Conservation (phyloP, 1,140 invertebrate genomes). For the Neoseiulus cucumeris region DNA sequence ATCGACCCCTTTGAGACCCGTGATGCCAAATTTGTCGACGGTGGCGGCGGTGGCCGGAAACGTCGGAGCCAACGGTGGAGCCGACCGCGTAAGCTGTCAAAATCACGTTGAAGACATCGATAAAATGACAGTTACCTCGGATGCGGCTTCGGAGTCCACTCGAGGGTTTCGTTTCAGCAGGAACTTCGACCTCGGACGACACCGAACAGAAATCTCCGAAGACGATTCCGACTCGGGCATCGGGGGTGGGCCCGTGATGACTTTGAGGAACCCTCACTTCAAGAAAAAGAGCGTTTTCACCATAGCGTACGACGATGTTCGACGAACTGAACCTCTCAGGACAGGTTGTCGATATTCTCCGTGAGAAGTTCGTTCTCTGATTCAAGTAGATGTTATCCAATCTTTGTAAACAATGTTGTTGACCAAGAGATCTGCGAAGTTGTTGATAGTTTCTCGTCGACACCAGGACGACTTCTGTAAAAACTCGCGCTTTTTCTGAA, state of each 20-base stretch:
- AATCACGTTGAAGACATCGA: neutral
- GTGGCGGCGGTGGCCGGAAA: neutral
- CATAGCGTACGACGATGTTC: neutral
- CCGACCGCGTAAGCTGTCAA: too few species aligned
- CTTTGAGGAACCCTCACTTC: conserved; percentile 3
- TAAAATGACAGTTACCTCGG: neutral
- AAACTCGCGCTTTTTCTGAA: too few species aligned
- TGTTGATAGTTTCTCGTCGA: too few species aligned
- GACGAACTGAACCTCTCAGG: neutral
- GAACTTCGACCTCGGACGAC: neutral
- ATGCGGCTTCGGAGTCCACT: neutral
- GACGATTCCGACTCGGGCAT: conserved; percentile 9
- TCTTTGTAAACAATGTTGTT: too few species aligned
- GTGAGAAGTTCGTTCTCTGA: neutral
- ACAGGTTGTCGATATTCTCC: neutral
- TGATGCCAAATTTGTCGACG: neutral
- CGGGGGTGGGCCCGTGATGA: conserved; percentile 2
- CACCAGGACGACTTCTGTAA: too few species aligned
- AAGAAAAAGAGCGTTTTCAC: conserved; percentile 7
- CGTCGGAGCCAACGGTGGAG: neutral
- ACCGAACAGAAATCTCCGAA: neutral
- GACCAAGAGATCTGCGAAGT: too few species aligned
- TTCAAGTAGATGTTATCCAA: too few species aligned
- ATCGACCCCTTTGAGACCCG: neutral
- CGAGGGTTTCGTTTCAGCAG: neutral